phyloP scores from a whole-genome alignment of 1,140 invertebrate species.

The Aphelinus certus region DNA sequence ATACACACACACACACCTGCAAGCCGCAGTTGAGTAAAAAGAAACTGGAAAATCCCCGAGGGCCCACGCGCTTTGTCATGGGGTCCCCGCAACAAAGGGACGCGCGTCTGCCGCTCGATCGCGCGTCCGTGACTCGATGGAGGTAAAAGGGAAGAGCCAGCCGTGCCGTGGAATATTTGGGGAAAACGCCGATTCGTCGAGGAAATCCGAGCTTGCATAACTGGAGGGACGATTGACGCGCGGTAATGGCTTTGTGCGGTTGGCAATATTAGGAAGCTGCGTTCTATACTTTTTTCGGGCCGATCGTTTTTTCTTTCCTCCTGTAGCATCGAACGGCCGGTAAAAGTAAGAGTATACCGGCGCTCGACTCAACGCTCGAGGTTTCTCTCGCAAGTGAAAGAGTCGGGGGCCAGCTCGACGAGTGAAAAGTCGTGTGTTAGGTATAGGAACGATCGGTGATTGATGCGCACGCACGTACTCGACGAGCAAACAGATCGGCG shows the following conservation, averaged over 20 bases:
- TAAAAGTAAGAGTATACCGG: conserved; percentile 29
- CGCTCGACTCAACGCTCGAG: neutral
- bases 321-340: neutral
- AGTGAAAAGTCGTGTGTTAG: neutral
- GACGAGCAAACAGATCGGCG: too few relatives aligned
- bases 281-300: neutral
- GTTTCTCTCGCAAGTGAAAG: conserved; percentile 27
- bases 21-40: neutral
- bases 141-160: conserved; percentile 15
- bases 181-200: neutral
- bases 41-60: conserved; percentile 31
- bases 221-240: too few relatives aligned
- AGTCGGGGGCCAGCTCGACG: neutral
- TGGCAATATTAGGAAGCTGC: too few relatives aligned
- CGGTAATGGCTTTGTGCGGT: too few relatives aligned
- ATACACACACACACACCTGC: too few relatives aligned
- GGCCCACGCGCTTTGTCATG: neutral
- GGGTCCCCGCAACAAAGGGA: too few relatives aligned
- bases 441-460: neutral
- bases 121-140: neutral
- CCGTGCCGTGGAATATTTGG: conserved; percentile 6
- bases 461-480: neutral
- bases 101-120: too few relatives aligned
- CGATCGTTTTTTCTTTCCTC: neutral
- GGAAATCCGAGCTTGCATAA: too few relatives aligned